phyloP scores from a whole-genome alignment of 2,888 invertebrate species.

The Amphipyra tragopoginis region DNA sequence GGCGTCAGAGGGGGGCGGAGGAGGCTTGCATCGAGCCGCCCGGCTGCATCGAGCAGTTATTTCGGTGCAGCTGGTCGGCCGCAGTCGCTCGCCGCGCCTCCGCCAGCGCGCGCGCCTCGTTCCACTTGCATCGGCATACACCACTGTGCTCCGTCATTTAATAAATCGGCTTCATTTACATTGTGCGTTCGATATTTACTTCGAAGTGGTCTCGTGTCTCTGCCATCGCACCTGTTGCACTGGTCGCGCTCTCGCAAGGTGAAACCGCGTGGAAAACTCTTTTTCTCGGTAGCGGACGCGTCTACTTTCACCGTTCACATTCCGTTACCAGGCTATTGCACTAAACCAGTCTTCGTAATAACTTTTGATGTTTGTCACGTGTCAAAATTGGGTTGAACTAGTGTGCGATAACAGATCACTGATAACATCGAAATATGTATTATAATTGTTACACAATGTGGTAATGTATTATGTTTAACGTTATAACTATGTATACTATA shows the following conservation, averaged over 20 bases:
- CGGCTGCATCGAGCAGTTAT: constrained; percentile 88
- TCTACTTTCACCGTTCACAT: constrained; percentile 88
- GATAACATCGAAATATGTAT: constrained; percentile 60
- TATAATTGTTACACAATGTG: constrained; percentile 53
- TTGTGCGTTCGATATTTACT: constrained; percentile 54
- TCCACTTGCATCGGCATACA: constrained; percentile 67
- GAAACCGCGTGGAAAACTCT: constrained; percentile 88
- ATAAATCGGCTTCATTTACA: constrained; percentile 53
- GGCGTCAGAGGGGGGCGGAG: constrained; percentile 55
- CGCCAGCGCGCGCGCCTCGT: constrained; percentile 78
- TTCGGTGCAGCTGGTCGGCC: constrained; percentile 85
- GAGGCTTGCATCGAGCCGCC: constrained; percentile 85
- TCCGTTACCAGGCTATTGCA: constrained; percentile 76
- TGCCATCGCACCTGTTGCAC: constrained; percentile 77
- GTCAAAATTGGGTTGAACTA: constrained; percentile 68
- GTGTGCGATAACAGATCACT: constrained; percentile 66
- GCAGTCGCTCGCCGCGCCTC: constrained; percentile 84
- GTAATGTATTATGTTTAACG: constrained; percentile 59
- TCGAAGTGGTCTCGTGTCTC: constrained; percentile 54
- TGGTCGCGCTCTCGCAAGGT: constrained; percentile 79
- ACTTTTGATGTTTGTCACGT: constrained; percentile 71
- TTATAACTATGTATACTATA: constrained; percentile 44
- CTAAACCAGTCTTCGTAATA: constrained; percentile 73
- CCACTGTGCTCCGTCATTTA: constrained; percentile 67
- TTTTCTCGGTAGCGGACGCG: constrained; percentile 86